Conservation (phyloP, 1,140 invertebrate species). For the Drosophila suzukii region DNA sequence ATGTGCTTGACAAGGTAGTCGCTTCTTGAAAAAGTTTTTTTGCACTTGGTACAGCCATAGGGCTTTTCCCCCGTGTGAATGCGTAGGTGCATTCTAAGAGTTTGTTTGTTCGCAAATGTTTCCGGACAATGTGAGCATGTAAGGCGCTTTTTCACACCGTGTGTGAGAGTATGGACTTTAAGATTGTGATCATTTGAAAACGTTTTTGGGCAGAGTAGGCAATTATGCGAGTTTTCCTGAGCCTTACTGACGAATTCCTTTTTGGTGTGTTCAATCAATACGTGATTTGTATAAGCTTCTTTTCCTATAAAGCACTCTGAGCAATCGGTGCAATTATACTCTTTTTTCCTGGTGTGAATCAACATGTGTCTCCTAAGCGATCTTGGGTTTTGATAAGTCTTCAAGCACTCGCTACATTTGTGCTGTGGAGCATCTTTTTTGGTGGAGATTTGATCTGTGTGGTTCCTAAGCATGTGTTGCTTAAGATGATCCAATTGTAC, state of each 20-base stretch:
- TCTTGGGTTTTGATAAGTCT: background rate
- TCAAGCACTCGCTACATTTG: background rate
- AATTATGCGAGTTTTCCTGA: background rate
- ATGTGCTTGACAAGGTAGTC: background rate
- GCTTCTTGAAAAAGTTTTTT: background rate
- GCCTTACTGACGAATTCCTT: background rate
- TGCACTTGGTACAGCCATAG: background rate
- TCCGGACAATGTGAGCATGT: background rate
- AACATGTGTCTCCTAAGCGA: background rate
- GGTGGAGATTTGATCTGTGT: no score
- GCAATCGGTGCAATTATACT: background rate
- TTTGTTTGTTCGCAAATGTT: background rate
- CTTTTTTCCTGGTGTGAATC: background rate
- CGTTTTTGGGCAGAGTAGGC: background rate
- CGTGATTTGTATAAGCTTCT: background rate
- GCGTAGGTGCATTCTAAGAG: background rate
- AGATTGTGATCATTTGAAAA: background rate
- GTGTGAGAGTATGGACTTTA: background rate
- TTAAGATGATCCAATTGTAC: background rate
- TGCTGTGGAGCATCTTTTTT: background rate
- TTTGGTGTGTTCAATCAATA: background rate
- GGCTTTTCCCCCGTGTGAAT: constrained; percentile 1
- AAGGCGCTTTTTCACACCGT: background rate
- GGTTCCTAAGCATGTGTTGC: background rate
- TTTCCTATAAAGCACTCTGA: background rate